Evolutionary conservation across 2,888 invertebrate genomes (phyloP).

Genomic region (Pterostichus niger): DNA sequence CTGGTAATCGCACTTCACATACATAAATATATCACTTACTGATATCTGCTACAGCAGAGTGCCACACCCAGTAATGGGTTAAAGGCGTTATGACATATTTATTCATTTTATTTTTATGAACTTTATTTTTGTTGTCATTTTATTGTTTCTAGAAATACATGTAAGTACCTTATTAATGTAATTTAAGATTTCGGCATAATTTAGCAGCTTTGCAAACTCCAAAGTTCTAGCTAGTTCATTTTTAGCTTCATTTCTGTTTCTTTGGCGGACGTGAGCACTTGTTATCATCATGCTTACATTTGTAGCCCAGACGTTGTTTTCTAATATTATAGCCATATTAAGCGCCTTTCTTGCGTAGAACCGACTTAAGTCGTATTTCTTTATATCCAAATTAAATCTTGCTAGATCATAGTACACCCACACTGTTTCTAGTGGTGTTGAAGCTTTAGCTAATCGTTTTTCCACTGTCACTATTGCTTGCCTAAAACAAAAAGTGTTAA

Average conservation of each 20-base stretch:
- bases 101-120: too few species aligned
- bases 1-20: too few species aligned
- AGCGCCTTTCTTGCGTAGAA: slow-evolving; percentile 75
- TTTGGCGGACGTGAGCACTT: slow-evolving; percentile 76
- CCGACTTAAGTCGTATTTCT: slow-evolving; percentile 76
- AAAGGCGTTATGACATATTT: too few species aligned
- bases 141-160: too few species aligned
- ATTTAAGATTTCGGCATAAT: slow-evolving; percentile 73
- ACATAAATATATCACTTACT: too few species aligned
- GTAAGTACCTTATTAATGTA: slow-evolving; percentile 72
- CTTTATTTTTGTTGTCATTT: too few species aligned
- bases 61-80: too few species aligned
- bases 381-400: slow-evolving; percentile 75
- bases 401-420: slow-evolving; percentile 78
- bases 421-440: slow-evolving; percentile 75
- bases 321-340: slow-evolving; percentile 73
- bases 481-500: too few species aligned
- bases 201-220: slow-evolving; percentile 73
- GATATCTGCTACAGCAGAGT: too few species aligned
- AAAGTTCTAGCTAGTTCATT: slow-evolving; percentile 73
- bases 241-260: slow-evolving; percentile 78
- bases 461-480: slow-evolving; percentile 71
- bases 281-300: slow-evolving; percentile 76
- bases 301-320: slow-evolving; percentile 75
- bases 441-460: slow-evolving; percentile 72